Conservation (phyloP, 1,140 invertebrate genomes). For the Cherax quadricarinatus region DNA sequence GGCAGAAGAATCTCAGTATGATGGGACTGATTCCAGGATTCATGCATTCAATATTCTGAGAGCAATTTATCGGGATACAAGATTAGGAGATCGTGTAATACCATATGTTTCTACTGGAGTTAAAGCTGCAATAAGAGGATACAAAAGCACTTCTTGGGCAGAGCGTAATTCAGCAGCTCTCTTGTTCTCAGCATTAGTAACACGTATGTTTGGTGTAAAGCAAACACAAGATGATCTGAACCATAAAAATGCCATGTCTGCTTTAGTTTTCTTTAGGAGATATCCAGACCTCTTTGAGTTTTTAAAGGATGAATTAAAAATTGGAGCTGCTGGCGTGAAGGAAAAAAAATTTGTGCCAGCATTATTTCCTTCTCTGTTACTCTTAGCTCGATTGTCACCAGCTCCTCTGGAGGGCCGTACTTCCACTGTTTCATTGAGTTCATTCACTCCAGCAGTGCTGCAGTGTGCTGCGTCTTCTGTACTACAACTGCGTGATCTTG, state of each 20-base stretch:
- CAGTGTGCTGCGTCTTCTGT: constrained; percentile 80
- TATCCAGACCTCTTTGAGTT: constrained; percentile 89
- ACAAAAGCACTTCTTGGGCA: constrained; percentile 86
- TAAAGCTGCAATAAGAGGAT: constrained; percentile 85
- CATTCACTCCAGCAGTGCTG: constrained; percentile 76
- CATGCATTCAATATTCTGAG: constrained; percentile 92
- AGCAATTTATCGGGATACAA: constrained; percentile 86
- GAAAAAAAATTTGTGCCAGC: constrained; percentile 73
- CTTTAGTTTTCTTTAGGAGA: constrained; percentile 88
- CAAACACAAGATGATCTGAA: constrained; percentile 84
- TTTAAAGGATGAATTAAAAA: constrained; percentile 83
- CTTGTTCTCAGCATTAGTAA: constrained; percentile 89
- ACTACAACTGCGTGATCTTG: constrained; percentile 82
- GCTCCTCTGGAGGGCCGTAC: constrained; percentile 81
- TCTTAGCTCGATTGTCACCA: constrained; percentile 88
- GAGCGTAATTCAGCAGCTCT: constrained; percentile 93
- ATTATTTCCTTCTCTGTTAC: constrained; percentile 87
- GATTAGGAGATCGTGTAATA: constrained; percentile 83
- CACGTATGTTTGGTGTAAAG: constrained; percentile 93
- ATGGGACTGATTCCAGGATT: constrained; percentile 78
- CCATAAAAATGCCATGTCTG: constrained; percentile 84
- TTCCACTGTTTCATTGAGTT: constrained; percentile 73
- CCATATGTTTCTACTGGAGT: constrained; percentile 86
- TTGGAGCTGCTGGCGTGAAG: constrained; percentile 74
- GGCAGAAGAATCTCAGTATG: constrained; percentile 31